Percentiles rank a stretch among this genome's conserved stretches.
Conservation (phyloP, 2,113 vertebrate species). For the Microtus montanus region DNA sequence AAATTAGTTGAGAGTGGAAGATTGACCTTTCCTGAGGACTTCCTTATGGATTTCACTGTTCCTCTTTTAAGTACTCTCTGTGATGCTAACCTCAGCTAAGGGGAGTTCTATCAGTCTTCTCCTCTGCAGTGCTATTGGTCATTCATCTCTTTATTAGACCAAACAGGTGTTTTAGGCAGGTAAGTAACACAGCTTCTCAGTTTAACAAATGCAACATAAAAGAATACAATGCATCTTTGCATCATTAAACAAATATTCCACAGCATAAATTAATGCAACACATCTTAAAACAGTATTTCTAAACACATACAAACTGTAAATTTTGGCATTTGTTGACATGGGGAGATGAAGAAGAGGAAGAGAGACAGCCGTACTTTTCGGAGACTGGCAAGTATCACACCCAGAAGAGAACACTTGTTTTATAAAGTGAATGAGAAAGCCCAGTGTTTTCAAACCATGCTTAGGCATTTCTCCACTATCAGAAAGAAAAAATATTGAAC, state of each 20-base stretch:
- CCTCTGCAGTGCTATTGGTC: too few relatives aligned
- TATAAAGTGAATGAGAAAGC: not conserved
- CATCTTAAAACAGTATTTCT: too few relatives aligned
- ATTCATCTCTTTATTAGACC: too few relatives aligned
- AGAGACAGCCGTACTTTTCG: not conserved
- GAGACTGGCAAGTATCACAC: not conserved
- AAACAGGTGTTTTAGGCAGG: too few relatives aligned
- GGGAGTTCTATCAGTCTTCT: not conserved
- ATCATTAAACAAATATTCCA: too few relatives aligned
- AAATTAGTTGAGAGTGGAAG: not conserved
- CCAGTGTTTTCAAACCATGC: not conserved
- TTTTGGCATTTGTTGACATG: not conserved
- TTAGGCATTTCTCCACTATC: not conserved
- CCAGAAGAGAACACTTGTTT: not conserved
- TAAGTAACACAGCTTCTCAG: too few relatives aligned
- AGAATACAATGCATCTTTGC: too few relatives aligned
- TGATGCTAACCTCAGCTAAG: not conserved
- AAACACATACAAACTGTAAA: not conserved
- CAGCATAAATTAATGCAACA: too few relatives aligned
- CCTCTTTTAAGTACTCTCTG: not conserved
- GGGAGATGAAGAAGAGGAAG: not conserved
- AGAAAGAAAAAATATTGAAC: not conserved
- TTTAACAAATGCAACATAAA: too few relatives aligned
- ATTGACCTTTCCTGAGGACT: not conserved
- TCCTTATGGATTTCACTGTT: not conserved